Base-by-base conservation (phyloP, 2,888 invertebrate species). In the Nysson spinosus region DNA sequence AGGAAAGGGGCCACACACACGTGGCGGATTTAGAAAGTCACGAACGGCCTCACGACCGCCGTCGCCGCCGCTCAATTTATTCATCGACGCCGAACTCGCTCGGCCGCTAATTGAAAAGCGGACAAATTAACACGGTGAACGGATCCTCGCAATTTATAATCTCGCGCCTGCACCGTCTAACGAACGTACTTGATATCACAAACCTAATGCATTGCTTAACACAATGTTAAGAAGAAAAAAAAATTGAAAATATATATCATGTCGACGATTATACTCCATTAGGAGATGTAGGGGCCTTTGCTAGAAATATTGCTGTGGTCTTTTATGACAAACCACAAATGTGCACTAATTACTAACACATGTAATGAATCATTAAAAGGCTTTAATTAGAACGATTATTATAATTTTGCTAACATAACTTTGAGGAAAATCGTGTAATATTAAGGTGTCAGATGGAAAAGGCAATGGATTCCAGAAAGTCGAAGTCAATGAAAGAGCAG, bases 61-160 rank as follows among this genome's bases (percentile, higher is more conserved):
- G 47, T 47, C 60, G 55, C 24, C 64, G 65, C 17, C 60, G 55
- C 39, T 72, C 71, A 42, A 76, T 76, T 76, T 73, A 76, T 76
- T 76, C 62, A 49, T 43, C 52, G 54, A 43, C 47, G 58, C 63
- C 66, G 46, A 68, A 72, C 73, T 73, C 52, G 66, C 69, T 73
- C 52, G 47, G 55, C 43, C 72, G 74, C 79, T 80, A 78, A 81
- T 81, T 81, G 77, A 80, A 81, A 79, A 75, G 73, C 67, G 69
- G 73, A 79, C 69, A 69, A 77, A 81, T 79, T 79, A 81, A 77
- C 75, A 63, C 58, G 60, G 71, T 46, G 69, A 78, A 74, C 72
- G 71, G 72, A 66, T 63, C 62, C 61, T 56, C 37, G 70, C 60
- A 72, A 81, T 81, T 81, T 79, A 77, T 81, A 78, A 75, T 67